phyloP scores from a whole-genome alignment of 2,888 invertebrate genomes.

The Zootermopsis nevadensis region DNA sequence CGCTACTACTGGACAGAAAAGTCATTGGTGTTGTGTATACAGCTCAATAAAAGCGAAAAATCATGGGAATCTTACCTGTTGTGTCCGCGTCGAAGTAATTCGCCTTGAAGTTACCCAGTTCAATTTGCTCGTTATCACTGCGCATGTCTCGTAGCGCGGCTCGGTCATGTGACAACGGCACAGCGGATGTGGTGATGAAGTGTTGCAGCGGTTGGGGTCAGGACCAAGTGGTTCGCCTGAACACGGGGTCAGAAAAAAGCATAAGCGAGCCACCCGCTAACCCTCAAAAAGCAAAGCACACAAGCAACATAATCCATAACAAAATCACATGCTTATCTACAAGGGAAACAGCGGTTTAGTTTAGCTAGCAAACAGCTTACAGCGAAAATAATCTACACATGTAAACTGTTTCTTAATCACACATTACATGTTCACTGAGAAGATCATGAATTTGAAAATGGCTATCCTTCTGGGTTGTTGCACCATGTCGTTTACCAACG shows the following conservation, averaged over 20 bases:
- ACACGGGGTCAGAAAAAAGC: slow-evolving; percentile 39
- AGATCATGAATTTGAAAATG: too few species aligned
- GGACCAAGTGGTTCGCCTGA: slow-evolving; percentile 46
- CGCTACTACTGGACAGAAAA: too few species aligned
- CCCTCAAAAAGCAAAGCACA: not conserved
- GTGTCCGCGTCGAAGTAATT: slow-evolving; percentile 45
- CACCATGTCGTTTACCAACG: too few species aligned
- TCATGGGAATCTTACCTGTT: slow-evolving; percentile 24
- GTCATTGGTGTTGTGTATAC: too few species aligned
- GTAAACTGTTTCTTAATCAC: too few species aligned
- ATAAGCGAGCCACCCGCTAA: slow-evolving; percentile 1
- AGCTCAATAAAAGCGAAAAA: not conserved
- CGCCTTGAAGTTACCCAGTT: slow-evolving; percentile 49
- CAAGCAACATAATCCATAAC: not conserved
- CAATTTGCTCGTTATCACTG: slow-evolving; percentile 47
- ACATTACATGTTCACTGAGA: too few species aligned
- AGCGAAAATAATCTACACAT: too few species aligned
- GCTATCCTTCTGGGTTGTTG: too few species aligned
- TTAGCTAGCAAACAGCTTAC: too few species aligned
- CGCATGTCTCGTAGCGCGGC: slow-evolving; percentile 45
- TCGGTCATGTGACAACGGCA: slow-evolving; percentile 20
- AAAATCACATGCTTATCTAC: too few species aligned
- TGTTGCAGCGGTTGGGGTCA: slow-evolving; percentile 43
- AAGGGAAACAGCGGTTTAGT: too few species aligned
- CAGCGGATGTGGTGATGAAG: slow-evolving; percentile 22